Evolutionary conservation across 2,113 vertebrate species (phyloP).

Genomic region (Sisor rabdophorus): DNA sequence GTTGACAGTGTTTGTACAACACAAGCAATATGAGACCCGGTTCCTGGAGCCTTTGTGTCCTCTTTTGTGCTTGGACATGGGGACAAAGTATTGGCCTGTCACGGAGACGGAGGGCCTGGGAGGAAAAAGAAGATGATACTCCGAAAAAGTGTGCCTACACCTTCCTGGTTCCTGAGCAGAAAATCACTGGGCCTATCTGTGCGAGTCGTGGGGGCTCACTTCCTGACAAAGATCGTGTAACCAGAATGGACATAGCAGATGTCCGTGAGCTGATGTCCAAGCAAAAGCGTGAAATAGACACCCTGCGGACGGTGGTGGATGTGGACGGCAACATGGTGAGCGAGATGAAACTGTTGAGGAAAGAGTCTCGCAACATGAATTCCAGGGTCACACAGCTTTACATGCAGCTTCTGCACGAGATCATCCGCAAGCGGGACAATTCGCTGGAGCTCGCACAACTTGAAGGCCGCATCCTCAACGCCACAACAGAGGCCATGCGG

Average conservation of each 20-base stretch:
- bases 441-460: slow-evolving; percentile 91
- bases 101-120: slow-evolving; percentile 74
- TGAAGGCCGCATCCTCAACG: slow-evolving; percentile 91
- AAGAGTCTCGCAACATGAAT: slow-evolving; percentile 99
- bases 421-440: slow-evolving; percentile 94
- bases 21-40: slow-evolving; percentile 57
- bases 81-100: slow-evolving; percentile 53
- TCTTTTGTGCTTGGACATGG: slow-evolving; percentile 59
- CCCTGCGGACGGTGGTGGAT: slow-evolving; percentile 87
- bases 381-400: slow-evolving; percentile 97
- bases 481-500: slow-evolving; percentile 85
- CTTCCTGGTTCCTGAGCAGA: slow-evolving; percentile 95
- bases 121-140: slow-evolving; percentile 54
- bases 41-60: slow-evolving; percentile 58
- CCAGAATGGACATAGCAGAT: slow-evolving; percentile 86
- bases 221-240: slow-evolving; percentile 81
- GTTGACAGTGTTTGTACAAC: slow-evolving; percentile 47
- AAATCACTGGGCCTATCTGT: slow-evolving; percentile 94
- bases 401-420: slow-evolving; percentile 97
- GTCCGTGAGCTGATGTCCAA: slow-evolving; percentile 87
- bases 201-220: slow-evolving; percentile 73
- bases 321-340: slow-evolving; percentile 95
- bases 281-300: slow-evolving; percentile 89
- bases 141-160: slow-evolving; percentile 90
- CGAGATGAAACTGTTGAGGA: slow-evolving; percentile 92